These are phyloP conservation scores for Eupithecia dodoneata DNA, from an alignment of 2,888 invertebrate species.

Conservation along the genomic window DNA sequence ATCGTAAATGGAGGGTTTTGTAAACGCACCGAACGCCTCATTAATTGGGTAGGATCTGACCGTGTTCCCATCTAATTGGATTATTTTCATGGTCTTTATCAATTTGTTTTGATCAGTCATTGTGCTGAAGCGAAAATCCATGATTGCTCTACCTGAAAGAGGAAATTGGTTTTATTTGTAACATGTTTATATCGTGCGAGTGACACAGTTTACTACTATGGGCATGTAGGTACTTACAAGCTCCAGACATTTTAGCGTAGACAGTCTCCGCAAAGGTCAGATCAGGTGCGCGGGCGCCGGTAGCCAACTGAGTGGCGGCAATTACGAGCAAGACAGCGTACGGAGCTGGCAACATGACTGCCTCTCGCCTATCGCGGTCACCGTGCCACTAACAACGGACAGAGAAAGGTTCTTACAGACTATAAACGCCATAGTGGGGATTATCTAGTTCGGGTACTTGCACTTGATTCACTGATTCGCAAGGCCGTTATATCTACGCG, in stretches of 20 bases:
- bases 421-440: constrained; percentile 66
- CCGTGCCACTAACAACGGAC: constrained; percentile 74
- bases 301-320: constrained; percentile 50
- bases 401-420: constrained; percentile 74
- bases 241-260: constrained; percentile 73
- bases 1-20: constrained; percentile 67
- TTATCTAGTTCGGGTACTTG: constrained; percentile 67
- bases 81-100: constrained; percentile 72
- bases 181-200: background rate
- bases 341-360: constrained; percentile 61
- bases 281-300: constrained; percentile 50
- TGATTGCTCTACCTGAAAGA: constrained; percentile 75
- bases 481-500: constrained; percentile 54
- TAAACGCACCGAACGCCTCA: constrained; percentile 67
- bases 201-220: background rate
- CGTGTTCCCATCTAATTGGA: constrained; percentile 62
- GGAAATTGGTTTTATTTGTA: constrained; percentile 7
- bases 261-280: constrained; percentile 74
- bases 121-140: constrained; percentile 70
- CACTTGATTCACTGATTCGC: constrained; percentile 46
- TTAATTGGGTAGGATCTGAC: constrained; percentile 67
- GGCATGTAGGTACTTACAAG: constrained; percentile 67
- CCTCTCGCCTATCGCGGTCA: constrained; percentile 76
- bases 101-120: constrained; percentile 64
- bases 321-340: constrained; percentile 59